phyloP scores from a whole-genome alignment of 2,888 invertebrate genomes.

The Thecophora atra region DNA sequence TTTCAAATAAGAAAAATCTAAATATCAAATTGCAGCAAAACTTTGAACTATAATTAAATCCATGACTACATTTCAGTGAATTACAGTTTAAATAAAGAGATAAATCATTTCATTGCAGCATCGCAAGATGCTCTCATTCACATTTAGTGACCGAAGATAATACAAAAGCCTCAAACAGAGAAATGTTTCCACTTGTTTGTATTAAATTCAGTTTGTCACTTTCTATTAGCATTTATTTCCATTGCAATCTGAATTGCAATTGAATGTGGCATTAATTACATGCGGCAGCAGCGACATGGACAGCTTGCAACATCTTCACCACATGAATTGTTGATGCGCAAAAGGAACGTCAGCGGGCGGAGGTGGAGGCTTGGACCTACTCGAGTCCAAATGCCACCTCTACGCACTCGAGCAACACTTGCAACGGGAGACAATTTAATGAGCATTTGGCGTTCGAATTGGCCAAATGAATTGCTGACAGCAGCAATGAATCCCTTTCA shows the following conservation, averaged over 20 bases:
- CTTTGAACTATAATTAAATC: background rate
- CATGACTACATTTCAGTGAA: too few relatives aligned
- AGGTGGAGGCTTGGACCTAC: background rate
- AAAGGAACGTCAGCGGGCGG: background rate
- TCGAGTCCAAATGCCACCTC: constrained; percentile 30
- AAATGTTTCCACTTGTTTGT: background rate
- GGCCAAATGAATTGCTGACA: constrained; percentile 32
- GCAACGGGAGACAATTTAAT: constrained; percentile 28
- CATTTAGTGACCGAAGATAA: too few relatives aligned
- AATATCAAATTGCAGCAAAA: background rate
- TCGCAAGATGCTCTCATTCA: too few relatives aligned
- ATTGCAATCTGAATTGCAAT: constrained; percentile 14
- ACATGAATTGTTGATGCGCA: constrained; percentile 1
- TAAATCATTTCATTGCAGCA: too few relatives aligned
- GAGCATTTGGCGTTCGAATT: constrained; percentile 28
- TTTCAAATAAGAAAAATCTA: background rate
- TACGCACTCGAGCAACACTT: constrained; percentile 34
- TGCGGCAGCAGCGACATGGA: constrained; percentile 1
- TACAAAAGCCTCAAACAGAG: background rate
- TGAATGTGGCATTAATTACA: constrained; percentile 20
- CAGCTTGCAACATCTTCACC: constrained; percentile 14
- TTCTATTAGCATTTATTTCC: constrained; percentile 6
- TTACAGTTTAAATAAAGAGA: too few relatives aligned
- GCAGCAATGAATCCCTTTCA: background rate
- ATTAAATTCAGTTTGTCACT: background rate